These are phyloP conservation scores for Oreochromis mossambicus DNA, from an alignment of 2,797 vertebrate species.

Conservation along the genomic window DNA sequence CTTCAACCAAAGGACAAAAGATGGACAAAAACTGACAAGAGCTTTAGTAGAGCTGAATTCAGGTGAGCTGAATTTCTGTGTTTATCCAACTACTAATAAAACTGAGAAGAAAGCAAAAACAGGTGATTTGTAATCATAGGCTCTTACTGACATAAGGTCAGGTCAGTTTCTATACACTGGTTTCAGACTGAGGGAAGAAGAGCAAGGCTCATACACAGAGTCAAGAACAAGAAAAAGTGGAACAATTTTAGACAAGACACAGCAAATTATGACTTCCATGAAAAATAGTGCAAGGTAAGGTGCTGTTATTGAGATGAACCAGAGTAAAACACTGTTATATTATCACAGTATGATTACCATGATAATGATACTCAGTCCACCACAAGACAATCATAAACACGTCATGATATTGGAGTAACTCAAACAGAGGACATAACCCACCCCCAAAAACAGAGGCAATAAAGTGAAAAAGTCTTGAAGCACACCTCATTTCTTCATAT, in stretches of 20 bases:
- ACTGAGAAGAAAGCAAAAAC: neutral
- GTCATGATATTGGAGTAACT: neutral
- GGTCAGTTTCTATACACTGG: neutral
- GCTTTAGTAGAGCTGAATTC: neutral
- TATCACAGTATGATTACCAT: neutral
- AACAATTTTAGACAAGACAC: neutral
- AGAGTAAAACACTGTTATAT: neutral
- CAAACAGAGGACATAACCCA: neutral
- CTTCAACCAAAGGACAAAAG: neutral
- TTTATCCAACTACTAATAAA: neutral
- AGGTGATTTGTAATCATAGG: neutral
- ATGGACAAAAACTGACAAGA: neutral
- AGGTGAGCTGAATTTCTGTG: neutral
- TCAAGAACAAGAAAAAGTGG: neutral
- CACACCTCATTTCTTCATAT: neutral
- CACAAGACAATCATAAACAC: neutral
- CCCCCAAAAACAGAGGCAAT: neutral
- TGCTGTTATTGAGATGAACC: neutral
- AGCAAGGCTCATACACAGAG: neutral
- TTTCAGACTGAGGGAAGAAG: neutral
- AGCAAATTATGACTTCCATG: neutral
- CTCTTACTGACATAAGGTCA: neutral
- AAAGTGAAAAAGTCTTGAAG: neutral
- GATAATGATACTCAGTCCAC: neutral
- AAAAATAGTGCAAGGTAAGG: neutral